Base-by-base conservation (phyloP, 2,888 invertebrate species). In the Acrobasis repandana region DNA sequence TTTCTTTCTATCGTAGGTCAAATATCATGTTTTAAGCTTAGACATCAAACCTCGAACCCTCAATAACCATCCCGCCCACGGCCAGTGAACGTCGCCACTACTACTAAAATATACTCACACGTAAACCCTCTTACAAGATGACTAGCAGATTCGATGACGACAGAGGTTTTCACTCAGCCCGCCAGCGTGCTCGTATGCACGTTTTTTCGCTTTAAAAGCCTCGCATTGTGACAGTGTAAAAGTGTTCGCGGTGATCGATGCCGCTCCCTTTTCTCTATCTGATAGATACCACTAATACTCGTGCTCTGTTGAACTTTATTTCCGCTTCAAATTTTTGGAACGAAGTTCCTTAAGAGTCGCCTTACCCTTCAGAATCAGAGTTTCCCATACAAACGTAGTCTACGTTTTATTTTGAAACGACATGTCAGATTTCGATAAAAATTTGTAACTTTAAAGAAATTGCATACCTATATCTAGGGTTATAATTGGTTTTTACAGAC, bases 191-290 rank as follows among this genome's bases (percentile, higher is more conserved):
- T n/a, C n/a, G n/a, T 54, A 18, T 38, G 18, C 50, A 28, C 50
- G 20, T 50, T 52, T 59, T 59, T 59, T 59, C 20, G 46, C 34
- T 61, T 60, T 54, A 47, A 62, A 62, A 54, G 46, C 34, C 46
- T 57, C 62, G 65, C 71, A 76, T 74, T 78, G 79, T 82, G 73
- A 77, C 68, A 71, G 71, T 81, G 81, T 81, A 79, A 82, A 80
- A 77, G 72, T 79, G 78, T 76, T 78, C 68, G 54, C 47, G 54
- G 70, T 86, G 88, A 88, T 86, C 84, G 86, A 88, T 87, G 80
- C 72, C 62, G 6, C 50, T 50, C 28, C 28, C 28, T 28, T 28
- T 28, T 28, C 28, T 28, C 28, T 28, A 6, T 28, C 6, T 28
- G 28, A 28, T 28, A 28, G 28, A 28, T 28, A 28, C 28, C 28